These are phyloP conservation scores for Microctonus brassicae DNA, from an alignment of 2,888 invertebrate genomes.

Conservation along the genomic window DNA sequence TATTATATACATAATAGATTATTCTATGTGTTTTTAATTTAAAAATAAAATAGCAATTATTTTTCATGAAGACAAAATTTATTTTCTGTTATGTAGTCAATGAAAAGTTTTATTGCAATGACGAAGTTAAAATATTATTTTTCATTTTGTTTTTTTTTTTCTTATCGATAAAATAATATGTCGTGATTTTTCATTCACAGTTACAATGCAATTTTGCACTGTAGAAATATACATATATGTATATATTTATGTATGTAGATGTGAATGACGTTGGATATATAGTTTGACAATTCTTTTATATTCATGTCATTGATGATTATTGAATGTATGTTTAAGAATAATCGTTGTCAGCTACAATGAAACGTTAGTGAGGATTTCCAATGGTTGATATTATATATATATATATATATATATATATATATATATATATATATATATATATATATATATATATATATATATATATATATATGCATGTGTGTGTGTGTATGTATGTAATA, in stretches of 20 bases:
- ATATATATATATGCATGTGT: too few relatives aligned
- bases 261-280: background rate
- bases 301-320: background rate
- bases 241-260: background rate
- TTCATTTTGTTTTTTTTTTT: background rate
- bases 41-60: background rate
- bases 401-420: too few relatives aligned
- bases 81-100: background rate
- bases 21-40: background rate
- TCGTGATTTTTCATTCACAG: background rate
- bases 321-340: background rate
- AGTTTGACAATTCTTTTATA: background rate
- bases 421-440: background rate
- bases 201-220: background rate
- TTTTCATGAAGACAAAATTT: background rate
- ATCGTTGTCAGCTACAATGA: background rate
- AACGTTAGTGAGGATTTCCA: background rate
- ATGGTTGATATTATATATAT: background rate
- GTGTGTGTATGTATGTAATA: too few relatives aligned
- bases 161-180: background rate
- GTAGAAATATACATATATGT: too few relatives aligned
- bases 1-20: conserved; percentile 3
- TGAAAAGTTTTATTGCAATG: background rate
- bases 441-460: too few relatives aligned
- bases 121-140: background rate